Evolutionary conservation across 2,113 vertebrate species (phyloP), one percentile per base, ranked within the genome.

Genomic region (Nyctereutes procyonoides): DNA sequence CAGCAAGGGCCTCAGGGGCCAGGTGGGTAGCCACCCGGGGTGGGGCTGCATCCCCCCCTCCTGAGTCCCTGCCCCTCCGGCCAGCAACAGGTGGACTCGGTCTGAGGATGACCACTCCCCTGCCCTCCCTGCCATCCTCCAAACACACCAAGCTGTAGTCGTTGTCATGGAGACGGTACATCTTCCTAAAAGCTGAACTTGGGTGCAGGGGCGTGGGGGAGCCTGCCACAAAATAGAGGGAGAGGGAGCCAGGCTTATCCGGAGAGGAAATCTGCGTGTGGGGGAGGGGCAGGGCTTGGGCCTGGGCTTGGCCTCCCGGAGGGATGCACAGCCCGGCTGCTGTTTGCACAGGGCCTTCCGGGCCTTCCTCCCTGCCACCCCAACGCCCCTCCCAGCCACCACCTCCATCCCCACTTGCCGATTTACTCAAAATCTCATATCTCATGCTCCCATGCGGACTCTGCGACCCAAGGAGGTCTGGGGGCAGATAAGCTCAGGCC

Each of bases 311-410:
- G 43, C 60, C 73, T 43, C 55, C 32, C 60, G 76, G 88, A 58
- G 71, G 86, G 93, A 93, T 56, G 22, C 65, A 48, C 11, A 62
- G 51, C 77, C 80, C 32, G 38, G 28, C 10, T 0, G 38, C 35
- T 96, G 94, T 92, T 92, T 97, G 97, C 95, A 94, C 88, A 98
- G 92, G 56, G 89, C 30, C 96, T 98, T 96, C 97, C 88, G 51
- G 86, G 63, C 83, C 86, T 93, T 92, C 92, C 86, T 96, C 90
- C 77, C 65, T 10, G 10, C 26, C 17, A 74, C 67, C 87, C 67
- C 79, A 93, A 93, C 22, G 3, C 62, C 95, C 62, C 69, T 87
- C 80, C 3, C 8, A 65, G 62, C 89, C 67, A 73, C 74, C 0
- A 12, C 3, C 19, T 55, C 85, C 55, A 38, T 19, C 48, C 62